A percentile compares a stretch with the other conserved stretches of the same genome.
phyloP scores from a whole-genome alignment of 2,113 vertebrate species.

The Nyctereutes procyonoides region DNA sequence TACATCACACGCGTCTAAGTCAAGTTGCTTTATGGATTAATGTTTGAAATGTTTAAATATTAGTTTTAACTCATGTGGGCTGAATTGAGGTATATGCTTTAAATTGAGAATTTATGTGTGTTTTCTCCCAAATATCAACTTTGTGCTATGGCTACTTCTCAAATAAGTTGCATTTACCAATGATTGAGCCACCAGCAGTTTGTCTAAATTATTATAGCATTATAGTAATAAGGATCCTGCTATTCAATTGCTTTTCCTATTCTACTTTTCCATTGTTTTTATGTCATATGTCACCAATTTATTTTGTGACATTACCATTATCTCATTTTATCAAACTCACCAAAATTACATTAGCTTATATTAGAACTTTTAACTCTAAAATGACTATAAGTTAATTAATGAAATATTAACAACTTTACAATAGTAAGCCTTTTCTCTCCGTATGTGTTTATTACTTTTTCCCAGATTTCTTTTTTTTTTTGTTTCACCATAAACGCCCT shows the following conservation, averaged over 20 bases:
- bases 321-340: background rate
- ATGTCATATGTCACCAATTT: background rate
- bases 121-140: background rate
- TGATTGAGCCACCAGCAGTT: background rate
- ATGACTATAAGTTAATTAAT: background rate
- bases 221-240: background rate
- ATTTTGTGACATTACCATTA: background rate
- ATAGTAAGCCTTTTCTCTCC: background rate
- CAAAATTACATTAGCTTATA: background rate
- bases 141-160: background rate
- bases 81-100: background rate
- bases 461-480: background rate
- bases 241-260: background rate
- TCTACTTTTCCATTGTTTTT: background rate
- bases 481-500: background rate
- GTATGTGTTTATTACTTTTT: background rate
- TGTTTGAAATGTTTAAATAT: background rate
- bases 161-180: background rate
- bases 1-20: background rate
- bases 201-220: background rate
- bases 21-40: background rate
- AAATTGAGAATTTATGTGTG: background rate
- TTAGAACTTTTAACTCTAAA: constrained; percentile 15
- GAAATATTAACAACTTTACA: background rate
- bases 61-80: background rate